Conservation (phyloP, 2,888 invertebrate genomes). For the Hydropsyche betteni region DNA sequence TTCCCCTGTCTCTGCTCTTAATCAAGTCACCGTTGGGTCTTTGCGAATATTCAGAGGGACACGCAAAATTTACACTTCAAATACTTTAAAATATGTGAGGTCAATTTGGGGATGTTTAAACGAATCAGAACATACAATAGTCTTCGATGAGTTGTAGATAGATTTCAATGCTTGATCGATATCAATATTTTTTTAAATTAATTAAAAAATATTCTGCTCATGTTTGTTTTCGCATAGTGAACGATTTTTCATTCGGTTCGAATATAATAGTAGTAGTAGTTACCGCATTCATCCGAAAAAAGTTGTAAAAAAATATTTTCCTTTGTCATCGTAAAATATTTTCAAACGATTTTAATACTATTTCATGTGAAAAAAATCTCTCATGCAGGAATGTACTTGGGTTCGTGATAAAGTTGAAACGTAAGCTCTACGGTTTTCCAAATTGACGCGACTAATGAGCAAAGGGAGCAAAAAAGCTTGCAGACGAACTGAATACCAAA, state of each 20-base stretch:
- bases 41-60: too few species aligned
- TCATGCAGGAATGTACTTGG: not conserved
- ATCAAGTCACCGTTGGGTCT: slow-evolving; percentile 17
- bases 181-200: too few species aligned
- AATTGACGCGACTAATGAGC: slow-evolving; percentile 48
- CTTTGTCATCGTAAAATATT: not conserved
- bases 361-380: not conserved
- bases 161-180: too few species aligned
- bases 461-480: slow-evolving; percentile 37
- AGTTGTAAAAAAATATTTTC: not conserved
- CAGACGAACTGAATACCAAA: slow-evolving; percentile 37
- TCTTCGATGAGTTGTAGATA: too few species aligned
- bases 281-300: not conserved
- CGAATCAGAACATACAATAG: too few species aligned
- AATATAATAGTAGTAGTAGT: not conserved
- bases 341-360: not conserved
- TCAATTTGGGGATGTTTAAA: too few species aligned
- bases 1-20: not conserved
- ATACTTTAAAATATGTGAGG: too few species aligned
- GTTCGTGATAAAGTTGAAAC: slow-evolving; percentile 40
- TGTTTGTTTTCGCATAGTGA: too few species aligned
- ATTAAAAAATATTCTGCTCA: too few species aligned
- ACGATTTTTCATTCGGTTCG: not conserved
- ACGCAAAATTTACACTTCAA: too few species aligned
- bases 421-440: slow-evolving; percentile 42